phyloP scores from a whole-genome alignment of 2,888 invertebrate species.

The Chironomus tentans region DNA sequence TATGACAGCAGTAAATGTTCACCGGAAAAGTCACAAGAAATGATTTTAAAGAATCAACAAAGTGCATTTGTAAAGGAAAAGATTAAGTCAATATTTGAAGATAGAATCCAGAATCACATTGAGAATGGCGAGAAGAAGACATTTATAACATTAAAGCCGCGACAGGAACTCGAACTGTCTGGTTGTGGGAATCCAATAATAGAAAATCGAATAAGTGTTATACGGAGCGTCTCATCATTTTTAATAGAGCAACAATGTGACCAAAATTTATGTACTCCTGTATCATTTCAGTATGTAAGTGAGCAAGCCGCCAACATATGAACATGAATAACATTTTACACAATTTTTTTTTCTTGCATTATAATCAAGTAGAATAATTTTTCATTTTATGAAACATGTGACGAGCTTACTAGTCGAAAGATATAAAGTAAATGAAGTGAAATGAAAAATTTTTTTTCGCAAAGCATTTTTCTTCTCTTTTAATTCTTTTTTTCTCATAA shows the following conservation, averaged over 20 bases:
- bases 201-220: slow-evolving; percentile 25
- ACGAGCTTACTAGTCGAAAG: too few relatives aligned
- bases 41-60: slow-evolving; percentile 14
- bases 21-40: background rate
- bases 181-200: background rate
- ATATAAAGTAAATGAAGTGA: too few relatives aligned
- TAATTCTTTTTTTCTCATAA: too few relatives aligned
- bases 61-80: slow-evolving; percentile 25
- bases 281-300: background rate
- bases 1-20: background rate
- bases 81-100: slow-evolving; percentile 23
- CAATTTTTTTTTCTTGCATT: too few relatives aligned
- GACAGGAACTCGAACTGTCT: background rate
- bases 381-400: too few relatives aligned
- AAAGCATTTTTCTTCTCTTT: too few relatives aligned
- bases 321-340: background rate
- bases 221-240: slow-evolving; percentile 14
- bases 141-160: slow-evolving; percentile 21
- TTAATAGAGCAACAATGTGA: background rate
- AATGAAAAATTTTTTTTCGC: too few relatives aligned
- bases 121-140: slow-evolving; percentile 24
- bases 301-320: background rate
- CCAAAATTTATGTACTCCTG: background rate
- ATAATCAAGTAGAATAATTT: too few relatives aligned
- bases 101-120: background rate